Evolutionary conservation across 2,797 vertebrate genomes (phyloP).

Genomic region (Serranus cabrilla): DNA sequence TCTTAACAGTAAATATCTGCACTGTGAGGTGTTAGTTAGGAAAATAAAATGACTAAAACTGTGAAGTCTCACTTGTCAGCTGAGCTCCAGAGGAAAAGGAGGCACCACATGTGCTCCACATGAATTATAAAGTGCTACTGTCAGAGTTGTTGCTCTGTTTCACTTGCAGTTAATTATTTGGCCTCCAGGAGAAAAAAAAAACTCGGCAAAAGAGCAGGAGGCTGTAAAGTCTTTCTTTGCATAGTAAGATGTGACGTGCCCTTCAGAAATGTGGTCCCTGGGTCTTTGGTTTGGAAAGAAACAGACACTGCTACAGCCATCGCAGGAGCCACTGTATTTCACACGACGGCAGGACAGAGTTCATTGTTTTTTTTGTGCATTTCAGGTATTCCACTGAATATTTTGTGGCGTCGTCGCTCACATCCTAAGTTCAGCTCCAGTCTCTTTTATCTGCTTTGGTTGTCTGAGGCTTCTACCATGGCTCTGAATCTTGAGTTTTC

Average conservation of each 20-base stretch:
- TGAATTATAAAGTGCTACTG: slow-evolving; percentile 76
- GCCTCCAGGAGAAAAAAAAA: slow-evolving; percentile 45
- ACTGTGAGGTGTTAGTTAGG: slow-evolving; percentile 37
- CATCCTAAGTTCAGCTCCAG: slow-evolving; percentile 53
- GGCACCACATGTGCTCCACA: slow-evolving; percentile 36
- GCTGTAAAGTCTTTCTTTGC: slow-evolving; percentile 45
- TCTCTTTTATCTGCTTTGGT: slow-evolving; percentile 68
- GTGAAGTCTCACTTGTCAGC: slow-evolving; percentile 36
- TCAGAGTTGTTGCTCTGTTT: slow-evolving; percentile 64
- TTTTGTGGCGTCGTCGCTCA: slow-evolving; percentile 20
- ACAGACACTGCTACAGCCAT: slow-evolving; percentile 40
- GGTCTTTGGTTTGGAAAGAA: slow-evolving; percentile 73
- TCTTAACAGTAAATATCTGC: slow-evolving; percentile 33
- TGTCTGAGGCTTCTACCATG: slow-evolving; percentile 84
- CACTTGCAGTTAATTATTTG: slow-evolving; percentile 56
- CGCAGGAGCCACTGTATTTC: slow-evolving; percentile 33
- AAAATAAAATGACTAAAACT: slow-evolving; percentile 43
- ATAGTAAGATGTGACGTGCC: slow-evolving; percentile 41
- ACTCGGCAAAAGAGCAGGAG: slow-evolving; percentile 35
- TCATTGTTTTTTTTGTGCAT: slow-evolving; percentile 44
- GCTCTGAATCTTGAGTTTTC: slow-evolving; percentile 86
- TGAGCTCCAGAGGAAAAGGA: slow-evolving; percentile 51
- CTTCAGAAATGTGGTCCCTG: slow-evolving; percentile 42
- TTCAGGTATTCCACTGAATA: slow-evolving; percentile 35
- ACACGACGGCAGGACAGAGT: slow-evolving; percentile 45